Base-by-base conservation (phyloP, 1,140 invertebrate species). In the Anthonomus grandis region DNA sequence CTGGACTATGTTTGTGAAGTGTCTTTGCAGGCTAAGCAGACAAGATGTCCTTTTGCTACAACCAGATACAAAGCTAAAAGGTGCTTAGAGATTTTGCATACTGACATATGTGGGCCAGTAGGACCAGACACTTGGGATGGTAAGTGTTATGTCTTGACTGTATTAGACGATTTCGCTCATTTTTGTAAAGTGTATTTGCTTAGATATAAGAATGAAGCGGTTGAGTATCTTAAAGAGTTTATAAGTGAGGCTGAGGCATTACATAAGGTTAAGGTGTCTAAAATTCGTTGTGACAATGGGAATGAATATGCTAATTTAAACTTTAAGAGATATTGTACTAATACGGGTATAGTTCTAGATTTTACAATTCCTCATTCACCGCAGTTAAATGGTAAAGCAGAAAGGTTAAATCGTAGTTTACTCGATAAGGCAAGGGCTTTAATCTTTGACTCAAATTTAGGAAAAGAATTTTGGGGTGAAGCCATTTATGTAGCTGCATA, bases 301-400 rank as follows among this genome's bases (percentile, higher is more conserved):
- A 57, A 59, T 6, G 69, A 72, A 61, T 68, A 61, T 52, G 46
- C 21, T 15, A 47, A 38, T n/a, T 51, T 38, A 27, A 37, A 62
- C 24, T 60, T 71, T 3, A 50, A 63, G 56, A 24, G 53, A n/a
- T 68, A 56, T 47, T 64, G 47, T 34, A 36, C 54, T 59, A 8
- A 59, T 17, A 54, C 52, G 45, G 69, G 68, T 38, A 67, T 66
- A 4, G 21, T n/a, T 18, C 10, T 45, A n/a, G 38, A 59, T 38
- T 60, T 61, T 55, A 67, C 63, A n/a, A 39, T 58, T 24, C 70
- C 75, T 38, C 71, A 75, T 53, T 77, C 71, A 15, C 76, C 78
- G 51, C 71, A 82, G 58, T 61, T 72, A 60, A 81, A 81, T 72
- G 75, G 77, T 54, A 70, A 76, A 0, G 62, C 75, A 13, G 78